Percentiles rank a stretch among this genome's conserved stretches.
phyloP scores from a whole-genome alignment of 2,888 invertebrate species.

The Dolomedes plantarius region DNA sequence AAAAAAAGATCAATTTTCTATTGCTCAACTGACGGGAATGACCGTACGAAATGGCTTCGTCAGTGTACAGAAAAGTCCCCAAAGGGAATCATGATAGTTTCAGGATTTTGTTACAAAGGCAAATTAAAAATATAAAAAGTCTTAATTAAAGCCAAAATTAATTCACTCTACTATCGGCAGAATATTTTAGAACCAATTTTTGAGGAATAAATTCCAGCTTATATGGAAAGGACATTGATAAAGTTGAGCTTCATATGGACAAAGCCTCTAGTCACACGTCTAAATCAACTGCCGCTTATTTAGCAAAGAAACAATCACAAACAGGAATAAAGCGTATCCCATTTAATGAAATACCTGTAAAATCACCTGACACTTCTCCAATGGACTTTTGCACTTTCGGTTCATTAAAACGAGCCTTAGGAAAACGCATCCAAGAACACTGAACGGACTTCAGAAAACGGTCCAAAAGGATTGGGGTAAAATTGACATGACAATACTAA shows the following conservation, averaged over 20 bases:
- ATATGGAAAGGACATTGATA: neutral
- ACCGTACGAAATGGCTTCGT: neutral
- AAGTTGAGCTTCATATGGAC: conserved; percentile 9
- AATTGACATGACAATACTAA: too few relatives aligned
- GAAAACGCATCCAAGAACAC: too few relatives aligned
- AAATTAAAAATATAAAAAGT: neutral
- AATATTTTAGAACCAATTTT: too few relatives aligned
- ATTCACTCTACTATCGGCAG: conserved; percentile 13
- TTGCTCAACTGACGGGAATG: neutral
- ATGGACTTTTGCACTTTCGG: neutral
- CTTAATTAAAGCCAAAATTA: conserved; percentile 3
- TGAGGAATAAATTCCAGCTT: conserved; percentile 8
- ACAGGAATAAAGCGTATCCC: neutral
- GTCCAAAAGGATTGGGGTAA: too few relatives aligned
- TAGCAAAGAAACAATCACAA: conserved; percentile 12
- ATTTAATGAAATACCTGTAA: neutral
- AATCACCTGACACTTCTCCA: neutral
- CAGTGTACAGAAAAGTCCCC: conserved; percentile 1
- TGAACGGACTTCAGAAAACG: too few relatives aligned
- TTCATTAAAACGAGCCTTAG: too few relatives aligned
- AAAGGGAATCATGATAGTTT: neutral
- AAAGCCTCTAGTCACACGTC: conserved; percentile 15
- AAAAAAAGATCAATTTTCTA: neutral
- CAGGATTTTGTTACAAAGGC: neutral
- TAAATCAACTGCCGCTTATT: conserved; percentile 13